Evolutionary conservation across 2,888 invertebrate genomes (phyloP), one percentile per base, ranked within the genome.

Genomic region (Zonitis immaculata): DNA sequence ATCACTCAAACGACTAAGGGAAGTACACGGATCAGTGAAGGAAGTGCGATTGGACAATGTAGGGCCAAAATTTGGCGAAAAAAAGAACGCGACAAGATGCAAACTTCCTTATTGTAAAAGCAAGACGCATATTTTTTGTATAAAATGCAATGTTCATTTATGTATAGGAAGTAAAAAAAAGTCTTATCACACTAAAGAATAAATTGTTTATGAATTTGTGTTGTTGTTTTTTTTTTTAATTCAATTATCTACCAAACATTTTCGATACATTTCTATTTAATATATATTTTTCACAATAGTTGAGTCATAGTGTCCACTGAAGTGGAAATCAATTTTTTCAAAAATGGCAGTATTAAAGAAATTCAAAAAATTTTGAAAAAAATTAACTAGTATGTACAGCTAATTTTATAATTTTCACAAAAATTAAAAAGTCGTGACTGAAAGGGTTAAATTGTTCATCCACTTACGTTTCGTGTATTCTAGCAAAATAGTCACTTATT

Each of bases 101-200:
- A 61, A 62, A 47, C 45, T 56, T 7, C 25, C 39, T 2, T 50
- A 51, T 2, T 62, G 60, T 25, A 30, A 47, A 27, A 39, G 51
- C 20, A 62, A 56, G 47, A 56, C 62, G n/a, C 59, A 61, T 51
- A 45, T 56, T 27, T 52, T 47, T 39, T 61, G 62, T 47, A 30
- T 35, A 18, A 61, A 62, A 28, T 60, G 60, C 22, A 49, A 62
- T 11, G 55, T 58, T 14, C 53, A 59, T 56, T 49, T 62, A 18
- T 62, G 57, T 20, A 46, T 62, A 49, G 27, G 44, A 30, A 47
- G 32, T 9, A 48, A 47, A 43, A 54, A 51, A 25, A 60, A 27
- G 27, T 8, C 27, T 27, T 27, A 27, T 11, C 27, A 27, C 27
- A 30, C 27, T 9, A 27, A 27, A 27, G 27, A 27, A 27, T 27